Conservation (phyloP, 2,797 vertebrate species). For the Sciaenops ocellatus region DNA sequence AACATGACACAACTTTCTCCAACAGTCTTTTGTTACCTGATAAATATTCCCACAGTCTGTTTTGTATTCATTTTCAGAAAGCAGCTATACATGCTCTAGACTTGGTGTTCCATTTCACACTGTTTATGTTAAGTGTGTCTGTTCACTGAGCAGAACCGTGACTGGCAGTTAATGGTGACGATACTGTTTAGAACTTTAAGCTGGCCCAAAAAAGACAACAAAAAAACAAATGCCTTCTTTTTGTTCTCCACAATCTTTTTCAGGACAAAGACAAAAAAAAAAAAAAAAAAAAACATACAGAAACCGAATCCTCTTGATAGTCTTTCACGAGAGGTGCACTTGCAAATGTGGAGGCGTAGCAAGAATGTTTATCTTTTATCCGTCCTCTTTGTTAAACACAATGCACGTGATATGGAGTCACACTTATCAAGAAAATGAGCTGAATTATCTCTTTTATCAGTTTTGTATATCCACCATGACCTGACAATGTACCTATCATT, state of each 20-base stretch:
- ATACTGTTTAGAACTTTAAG: constrained; percentile 31
- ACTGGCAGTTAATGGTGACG: constrained; percentile 8
- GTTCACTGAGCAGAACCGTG: constrained; percentile 17
- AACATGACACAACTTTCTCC: not conserved
- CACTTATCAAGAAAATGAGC: not conserved
- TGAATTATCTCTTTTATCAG: not conserved
- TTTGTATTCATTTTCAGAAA: not conserved
- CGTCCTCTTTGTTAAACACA: constrained; percentile 26
- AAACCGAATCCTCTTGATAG: constrained; percentile 53
- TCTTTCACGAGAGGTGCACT: constrained; percentile 33
- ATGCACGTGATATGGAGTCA: constrained; percentile 12
- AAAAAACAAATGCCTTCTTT: constrained; percentile 44
- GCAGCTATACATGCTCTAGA: not conserved
- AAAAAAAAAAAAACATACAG: constrained; percentile 4
- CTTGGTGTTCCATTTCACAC: constrained; percentile 45
- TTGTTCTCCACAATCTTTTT: constrained; percentile 41
- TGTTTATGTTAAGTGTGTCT: constrained; percentile 36
- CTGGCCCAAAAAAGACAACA: constrained; percentile 40
- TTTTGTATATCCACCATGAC: not conserved
- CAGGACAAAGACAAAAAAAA: constrained; percentile 34
- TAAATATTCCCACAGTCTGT: not conserved
- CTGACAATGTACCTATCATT: not conserved
- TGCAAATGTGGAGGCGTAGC: not conserved
- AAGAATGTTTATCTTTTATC: constrained; percentile 21
- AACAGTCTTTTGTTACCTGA: not conserved